A percentile compares a stretch with the other conserved stretches of the same genome.
phyloP scores from a whole-genome alignment of 37 sponge, comb jelly and placozoan genomes.

The Agelas oroides region DNA sequence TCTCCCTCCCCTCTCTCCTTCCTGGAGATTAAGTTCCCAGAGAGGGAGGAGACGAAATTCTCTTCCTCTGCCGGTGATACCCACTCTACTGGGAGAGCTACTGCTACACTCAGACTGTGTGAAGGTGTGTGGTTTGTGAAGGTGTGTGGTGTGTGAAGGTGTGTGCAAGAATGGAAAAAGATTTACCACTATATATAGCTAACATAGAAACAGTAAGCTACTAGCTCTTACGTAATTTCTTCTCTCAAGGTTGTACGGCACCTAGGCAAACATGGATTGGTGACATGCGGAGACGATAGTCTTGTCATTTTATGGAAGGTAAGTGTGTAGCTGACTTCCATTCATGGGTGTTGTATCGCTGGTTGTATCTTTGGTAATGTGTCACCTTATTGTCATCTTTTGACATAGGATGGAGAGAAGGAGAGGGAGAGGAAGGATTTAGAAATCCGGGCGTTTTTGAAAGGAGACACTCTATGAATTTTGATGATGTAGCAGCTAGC shows the following conservation, averaged over 20 bases:
- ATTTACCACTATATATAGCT: no score
- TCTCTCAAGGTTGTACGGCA: conserved; percentile 16
- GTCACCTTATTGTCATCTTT: no score
- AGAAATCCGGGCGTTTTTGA: conserved; percentile 7
- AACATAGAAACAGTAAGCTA: not conserved
- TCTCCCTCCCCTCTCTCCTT: no score
- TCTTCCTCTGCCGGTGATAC: conserved; percentile 25
- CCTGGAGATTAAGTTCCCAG: not conserved
- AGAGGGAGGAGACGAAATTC: not conserved
- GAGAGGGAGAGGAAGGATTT: conserved; percentile 58
- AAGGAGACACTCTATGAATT: conserved; percentile 3
- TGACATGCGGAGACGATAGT: conserved; percentile 45
- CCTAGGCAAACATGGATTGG: conserved; percentile 48
- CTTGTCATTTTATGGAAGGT: conserved; percentile 63
- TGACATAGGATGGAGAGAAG: conserved; percentile 34
- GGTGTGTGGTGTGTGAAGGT: no score
- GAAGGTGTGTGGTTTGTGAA: conserved; percentile 10
- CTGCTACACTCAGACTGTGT: conserved; percentile 43
- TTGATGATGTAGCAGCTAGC: no score
- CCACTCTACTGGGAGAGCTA: conserved; percentile 60
- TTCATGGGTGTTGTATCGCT: no score
- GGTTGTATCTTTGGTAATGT: no score
- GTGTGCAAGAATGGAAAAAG: not conserved
- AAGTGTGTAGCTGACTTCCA: not conserved
- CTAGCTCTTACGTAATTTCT: not conserved